Evolutionary conservation across 37 sponge, comb jelly and placozoan genomes (phyloP).

Genomic region (Chondrilla cf. caribensis): DNA sequence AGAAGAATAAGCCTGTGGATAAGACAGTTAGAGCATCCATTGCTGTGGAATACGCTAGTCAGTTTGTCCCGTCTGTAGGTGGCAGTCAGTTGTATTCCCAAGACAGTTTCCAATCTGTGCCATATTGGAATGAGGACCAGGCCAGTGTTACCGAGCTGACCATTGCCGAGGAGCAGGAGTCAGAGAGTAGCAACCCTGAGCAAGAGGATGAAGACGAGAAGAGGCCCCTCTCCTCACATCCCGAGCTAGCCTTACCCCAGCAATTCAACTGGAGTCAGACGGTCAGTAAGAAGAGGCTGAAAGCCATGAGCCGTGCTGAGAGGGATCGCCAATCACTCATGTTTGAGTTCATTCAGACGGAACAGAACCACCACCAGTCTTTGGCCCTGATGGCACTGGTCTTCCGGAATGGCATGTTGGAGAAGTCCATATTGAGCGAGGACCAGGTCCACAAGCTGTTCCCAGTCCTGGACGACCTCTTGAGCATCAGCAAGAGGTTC

Average conservation of each 20-base stretch:
- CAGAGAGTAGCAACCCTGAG: neutral
- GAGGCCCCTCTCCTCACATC: neutral
- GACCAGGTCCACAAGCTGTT: slow-evolving; percentile 47
- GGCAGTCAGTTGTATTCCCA: neutral
- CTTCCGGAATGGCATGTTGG: slow-evolving; percentile 44
- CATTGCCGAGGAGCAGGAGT: neutral
- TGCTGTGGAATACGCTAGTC: neutral
- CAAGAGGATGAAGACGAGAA: neutral
- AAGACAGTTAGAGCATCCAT: slow-evolving; percentile 4
- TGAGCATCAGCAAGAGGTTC: slow-evolving; percentile 55
- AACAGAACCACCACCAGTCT: slow-evolving; percentile 41
- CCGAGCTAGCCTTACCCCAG: slow-evolving; percentile 1
- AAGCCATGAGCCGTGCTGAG: slow-evolving; percentile 55
- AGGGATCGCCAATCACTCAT: slow-evolving; percentile 63
- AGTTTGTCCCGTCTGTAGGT: neutral
- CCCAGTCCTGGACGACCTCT: slow-evolving; percentile 54
- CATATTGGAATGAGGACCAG: slow-evolving; percentile 1
- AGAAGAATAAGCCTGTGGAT: neutral
- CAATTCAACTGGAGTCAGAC: slow-evolving; percentile 42
- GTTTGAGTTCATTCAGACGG: slow-evolving; percentile 64
- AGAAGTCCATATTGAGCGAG: slow-evolving; percentile 25
- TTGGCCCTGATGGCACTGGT: slow-evolving; percentile 37
- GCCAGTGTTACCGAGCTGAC: neutral
- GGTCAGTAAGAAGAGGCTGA: slow-evolving; percentile 14
- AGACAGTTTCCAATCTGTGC: neutral